phyloP scores from a whole-genome alignment of 2,888 invertebrate species.

The Plagiodera versicolora region DNA sequence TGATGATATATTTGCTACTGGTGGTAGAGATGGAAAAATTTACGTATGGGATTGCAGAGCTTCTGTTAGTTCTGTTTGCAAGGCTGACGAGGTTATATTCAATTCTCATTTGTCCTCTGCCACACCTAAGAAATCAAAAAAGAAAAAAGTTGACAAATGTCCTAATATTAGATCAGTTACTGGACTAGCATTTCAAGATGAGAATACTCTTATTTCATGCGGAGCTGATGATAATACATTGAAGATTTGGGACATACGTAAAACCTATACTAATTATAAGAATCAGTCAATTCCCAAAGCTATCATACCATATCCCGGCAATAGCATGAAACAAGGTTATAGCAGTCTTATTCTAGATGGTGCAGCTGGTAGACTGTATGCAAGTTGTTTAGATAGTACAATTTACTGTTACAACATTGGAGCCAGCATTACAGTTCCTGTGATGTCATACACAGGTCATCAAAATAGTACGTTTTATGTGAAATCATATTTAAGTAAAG shows the following conservation, averaged over 20 bases:
- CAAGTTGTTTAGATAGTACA: conserved; percentile 83
- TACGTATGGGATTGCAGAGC: conserved; percentile 81
- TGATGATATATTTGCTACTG: conserved; percentile 80
- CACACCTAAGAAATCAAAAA: conserved; percentile 53
- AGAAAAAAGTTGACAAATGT: conserved; percentile 42
- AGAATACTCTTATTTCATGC: conserved; percentile 76
- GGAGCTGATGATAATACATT: conserved; percentile 86
- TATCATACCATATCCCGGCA: conserved; percentile 73
- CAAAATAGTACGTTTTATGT: conserved; percentile 82
- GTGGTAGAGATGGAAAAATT: conserved; percentile 82
- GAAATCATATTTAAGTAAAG: conserved; percentile 78
- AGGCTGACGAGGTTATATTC: conserved; percentile 72
- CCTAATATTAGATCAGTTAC: conserved; percentile 74
- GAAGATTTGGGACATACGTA: conserved; percentile 78
- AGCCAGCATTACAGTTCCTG: conserved; percentile 67
- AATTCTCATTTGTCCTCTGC: conserved; percentile 61
- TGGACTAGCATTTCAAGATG: conserved; percentile 80
- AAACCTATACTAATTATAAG: conserved; percentile 72
- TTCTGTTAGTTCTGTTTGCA: conserved; percentile 52
- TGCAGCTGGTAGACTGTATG: conserved; percentile 70
- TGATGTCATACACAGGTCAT: conserved; percentile 71
- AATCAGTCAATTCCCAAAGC: conserved; percentile 72
- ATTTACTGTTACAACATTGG: conserved; percentile 84
- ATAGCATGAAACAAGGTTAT: conserved; percentile 71
- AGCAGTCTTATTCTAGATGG: conserved; percentile 78